phyloP scores from a whole-genome alignment of 2,888 invertebrate species.

The Scaptomyza cyrtandrae region DNA sequence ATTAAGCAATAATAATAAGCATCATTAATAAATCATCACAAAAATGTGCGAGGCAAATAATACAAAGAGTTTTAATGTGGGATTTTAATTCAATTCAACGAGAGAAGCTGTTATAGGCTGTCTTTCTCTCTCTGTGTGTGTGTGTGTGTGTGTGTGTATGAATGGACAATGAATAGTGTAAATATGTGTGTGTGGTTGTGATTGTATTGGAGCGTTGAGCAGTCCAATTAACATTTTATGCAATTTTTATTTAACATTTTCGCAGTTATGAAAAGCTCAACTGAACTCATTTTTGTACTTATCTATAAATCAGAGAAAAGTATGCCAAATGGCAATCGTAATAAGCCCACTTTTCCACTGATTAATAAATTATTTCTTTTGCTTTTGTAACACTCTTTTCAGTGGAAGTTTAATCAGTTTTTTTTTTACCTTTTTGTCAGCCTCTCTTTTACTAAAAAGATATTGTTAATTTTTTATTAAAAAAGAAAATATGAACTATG shows the following conservation, averaged over 20 bases:
- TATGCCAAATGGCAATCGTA: slow-evolving; percentile 12
- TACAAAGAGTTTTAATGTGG: slow-evolving; percentile 59
- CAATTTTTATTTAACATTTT: slow-evolving; percentile 31
- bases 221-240: slow-evolving; percentile 65
- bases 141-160: neutral
- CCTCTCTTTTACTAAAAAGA: too few relatives aligned
- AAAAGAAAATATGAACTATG: too few relatives aligned
- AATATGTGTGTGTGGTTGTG: neutral
- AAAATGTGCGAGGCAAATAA: slow-evolving; percentile 35
- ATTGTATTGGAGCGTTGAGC: slow-evolving; percentile 42
- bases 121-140: slow-evolving; percentile 5
- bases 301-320: neutral
- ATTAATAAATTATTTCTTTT: slow-evolving; percentile 1
- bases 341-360: neutral
- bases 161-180: too few relatives aligned
- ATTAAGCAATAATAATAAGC: slow-evolving; percentile 81
- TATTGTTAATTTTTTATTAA: too few relatives aligned
- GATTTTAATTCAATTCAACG: slow-evolving; percentile 12
- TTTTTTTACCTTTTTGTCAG: too few relatives aligned
- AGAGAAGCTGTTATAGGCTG: slow-evolving; percentile 20
- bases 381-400: neutral
- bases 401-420: too few relatives aligned
- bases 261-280: slow-evolving; percentile 15
- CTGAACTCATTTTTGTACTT: slow-evolving; percentile 3
- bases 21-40: slow-evolving; percentile 76